Conservation (phyloP, 2,797 vertebrate genomes). For the Tokudaia muenninki region DNA sequence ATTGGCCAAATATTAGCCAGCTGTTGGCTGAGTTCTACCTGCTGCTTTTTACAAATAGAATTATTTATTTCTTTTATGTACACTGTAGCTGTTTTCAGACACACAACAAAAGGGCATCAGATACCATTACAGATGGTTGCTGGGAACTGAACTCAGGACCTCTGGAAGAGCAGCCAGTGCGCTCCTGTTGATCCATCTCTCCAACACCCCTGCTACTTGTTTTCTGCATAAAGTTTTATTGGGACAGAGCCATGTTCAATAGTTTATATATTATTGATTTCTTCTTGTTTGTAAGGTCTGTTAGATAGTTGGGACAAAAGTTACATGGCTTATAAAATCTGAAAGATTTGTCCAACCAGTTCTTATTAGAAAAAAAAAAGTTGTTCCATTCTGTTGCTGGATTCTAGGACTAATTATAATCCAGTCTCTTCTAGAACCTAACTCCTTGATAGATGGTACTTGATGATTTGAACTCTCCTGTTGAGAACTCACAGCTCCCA, state of each 20-base stretch:
- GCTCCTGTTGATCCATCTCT: neutral
- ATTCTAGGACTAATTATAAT: neutral
- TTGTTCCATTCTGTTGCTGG: neutral
- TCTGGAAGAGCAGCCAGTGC: neutral
- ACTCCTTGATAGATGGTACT: neutral
- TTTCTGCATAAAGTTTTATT: conserved; percentile 65
- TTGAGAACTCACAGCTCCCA: neutral
- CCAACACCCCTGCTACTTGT: neutral
- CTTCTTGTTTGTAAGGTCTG: neutral
- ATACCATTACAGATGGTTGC: neutral
- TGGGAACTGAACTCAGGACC: neutral
- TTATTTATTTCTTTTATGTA: neutral
- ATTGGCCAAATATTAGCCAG: neutral
- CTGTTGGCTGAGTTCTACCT: neutral
- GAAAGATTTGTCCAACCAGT: neutral
- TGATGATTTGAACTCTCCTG: neutral
- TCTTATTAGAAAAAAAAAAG: conserved; percentile 61
- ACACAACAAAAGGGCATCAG: neutral
- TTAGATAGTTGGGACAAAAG: conserved; percentile 45
- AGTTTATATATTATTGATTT: neutral
- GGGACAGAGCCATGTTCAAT: neutral
- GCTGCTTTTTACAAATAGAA: neutral
- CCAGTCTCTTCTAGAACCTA: neutral
- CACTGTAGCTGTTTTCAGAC: no score
- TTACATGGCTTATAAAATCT: neutral